Percentiles rank a stretch among this genome's conserved stretches.
phyloP scores from a whole-genome alignment of 2,888 invertebrate species.

The Sipha maydis region DNA sequence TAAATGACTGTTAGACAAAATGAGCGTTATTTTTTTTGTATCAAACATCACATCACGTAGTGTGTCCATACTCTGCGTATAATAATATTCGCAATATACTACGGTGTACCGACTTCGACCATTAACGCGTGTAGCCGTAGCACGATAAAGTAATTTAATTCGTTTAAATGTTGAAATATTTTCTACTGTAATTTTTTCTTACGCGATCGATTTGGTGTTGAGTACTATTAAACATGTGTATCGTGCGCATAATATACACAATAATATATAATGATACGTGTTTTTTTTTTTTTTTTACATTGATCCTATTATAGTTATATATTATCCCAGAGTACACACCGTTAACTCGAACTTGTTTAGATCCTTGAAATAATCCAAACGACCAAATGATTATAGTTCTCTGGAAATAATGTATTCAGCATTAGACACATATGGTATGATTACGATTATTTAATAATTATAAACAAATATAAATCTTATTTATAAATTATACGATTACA shows the following conservation, averaged over 20 bases:
- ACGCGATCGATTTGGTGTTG: background rate
- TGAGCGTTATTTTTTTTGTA: background rate
- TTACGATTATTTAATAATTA: no score
- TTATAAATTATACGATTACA: no score
- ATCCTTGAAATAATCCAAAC: no score
- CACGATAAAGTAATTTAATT: background rate
- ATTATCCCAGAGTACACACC: no score
- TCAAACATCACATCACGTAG: background rate
- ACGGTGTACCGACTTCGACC: background rate
- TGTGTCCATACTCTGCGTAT: background rate
- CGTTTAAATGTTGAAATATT: background rate
- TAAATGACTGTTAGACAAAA: background rate
- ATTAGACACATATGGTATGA: no score
- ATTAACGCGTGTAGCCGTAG: background rate
- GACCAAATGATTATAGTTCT: no score
- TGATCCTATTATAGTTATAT: no score
- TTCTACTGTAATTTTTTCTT: background rate
- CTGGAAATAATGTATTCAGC: no score
- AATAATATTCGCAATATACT: background rate
- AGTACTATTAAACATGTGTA: background rate
- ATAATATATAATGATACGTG: background rate
- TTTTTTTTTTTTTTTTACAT: background rate
- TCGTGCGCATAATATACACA: background rate
- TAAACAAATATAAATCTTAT: no score
- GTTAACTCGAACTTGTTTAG: no score